Evolutionary conservation across 35 echinoderm and acorn worm species (phyloP).

Genomic region (Heliocidaris tuberculata): DNA sequence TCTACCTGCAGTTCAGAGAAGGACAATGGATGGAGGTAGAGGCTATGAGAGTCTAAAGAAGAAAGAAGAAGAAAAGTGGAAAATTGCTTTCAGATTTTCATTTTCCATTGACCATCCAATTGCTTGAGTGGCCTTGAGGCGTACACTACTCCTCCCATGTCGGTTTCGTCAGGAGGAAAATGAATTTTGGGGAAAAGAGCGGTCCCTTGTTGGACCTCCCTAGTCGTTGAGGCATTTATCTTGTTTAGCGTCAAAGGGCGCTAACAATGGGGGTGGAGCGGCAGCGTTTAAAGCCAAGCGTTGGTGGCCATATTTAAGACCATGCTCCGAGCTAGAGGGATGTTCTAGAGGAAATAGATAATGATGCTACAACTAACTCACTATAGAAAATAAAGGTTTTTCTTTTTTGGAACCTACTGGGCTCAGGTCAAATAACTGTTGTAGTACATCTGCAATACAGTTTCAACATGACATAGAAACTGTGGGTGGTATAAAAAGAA

Average conservation of each 20-base stretch:
- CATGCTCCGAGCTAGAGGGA: neutral
- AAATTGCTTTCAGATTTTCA: constrained; percentile 24
- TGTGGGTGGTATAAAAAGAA: neutral
- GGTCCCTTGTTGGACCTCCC: neutral
- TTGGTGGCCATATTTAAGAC: constrained; percentile 23
- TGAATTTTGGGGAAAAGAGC: neutral
- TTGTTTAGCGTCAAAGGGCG: constrained; percentile 13
- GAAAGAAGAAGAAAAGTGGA: neutral
- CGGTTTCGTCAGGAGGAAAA: neutral
- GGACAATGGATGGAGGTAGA: too few species aligned
- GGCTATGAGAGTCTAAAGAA: too few species aligned
- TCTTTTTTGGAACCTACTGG: neutral
- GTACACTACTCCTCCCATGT: neutral
- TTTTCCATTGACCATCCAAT: neutral
- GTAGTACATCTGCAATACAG: neutral
- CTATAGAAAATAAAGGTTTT: neutral
- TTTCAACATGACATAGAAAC: neutral
- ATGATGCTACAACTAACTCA: neutral
- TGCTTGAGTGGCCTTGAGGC: neutral
- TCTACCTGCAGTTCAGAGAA: too few species aligned
- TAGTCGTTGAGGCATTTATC: neutral
- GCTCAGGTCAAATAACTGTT: neutral
- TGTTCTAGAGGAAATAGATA: neutral
- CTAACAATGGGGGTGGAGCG: neutral
- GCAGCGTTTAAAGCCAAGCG: neutral